phyloP scores from a whole-genome alignment of 30 jellyfish, hydroid and myxozoan species.

The Turritopsis dohrnii region DNA sequence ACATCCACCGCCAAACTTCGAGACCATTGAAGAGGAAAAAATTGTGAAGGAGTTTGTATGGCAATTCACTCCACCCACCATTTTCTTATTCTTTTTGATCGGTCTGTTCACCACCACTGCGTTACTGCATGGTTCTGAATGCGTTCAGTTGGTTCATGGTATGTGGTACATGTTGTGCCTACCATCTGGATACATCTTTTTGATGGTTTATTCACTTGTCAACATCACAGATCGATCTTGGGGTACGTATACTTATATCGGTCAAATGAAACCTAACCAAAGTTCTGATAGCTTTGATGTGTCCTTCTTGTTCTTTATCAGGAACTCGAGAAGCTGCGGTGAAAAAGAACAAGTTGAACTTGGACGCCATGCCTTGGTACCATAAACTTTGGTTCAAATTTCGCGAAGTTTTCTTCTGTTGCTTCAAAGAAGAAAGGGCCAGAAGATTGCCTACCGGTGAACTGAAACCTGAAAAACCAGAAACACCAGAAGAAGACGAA shows the following conservation, averaged over 20 bases:
- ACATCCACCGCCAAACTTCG: too few species aligned
- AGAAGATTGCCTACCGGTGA: constrained; percentile 12
- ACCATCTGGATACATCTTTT: constrained; percentile 94
- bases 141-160: constrained; percentile 74
- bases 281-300: too few species aligned
- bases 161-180: constrained; percentile 82
- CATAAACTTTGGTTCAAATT: constrained; percentile 45
- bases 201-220: constrained; percentile 77
- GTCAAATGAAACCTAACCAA: neutral
- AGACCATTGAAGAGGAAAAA: neutral
- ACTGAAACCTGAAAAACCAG: constrained; percentile 7
- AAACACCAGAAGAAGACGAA: constrained; percentile 25
- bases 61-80: constrained; percentile 77
- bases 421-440: constrained; percentile 36
- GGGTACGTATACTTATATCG: constrained; percentile 65
- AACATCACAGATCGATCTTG: constrained; percentile 92
- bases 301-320: too few species aligned
- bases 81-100: constrained; percentile 66
- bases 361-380: constrained; percentile 53
- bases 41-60: neutral
- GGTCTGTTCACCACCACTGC: constrained; percentile 71
- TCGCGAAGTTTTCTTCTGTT: constrained; percentile 38
- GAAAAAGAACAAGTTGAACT: constrained; percentile 17
- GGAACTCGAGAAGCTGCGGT: constrained; percentile 77
- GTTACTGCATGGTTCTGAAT: constrained; percentile 80